These are phyloP conservation scores for Rhinichthys klamathensis DNA, from an alignment of 2,113 vertebrate genomes.

Conservation along the genomic window DNA sequence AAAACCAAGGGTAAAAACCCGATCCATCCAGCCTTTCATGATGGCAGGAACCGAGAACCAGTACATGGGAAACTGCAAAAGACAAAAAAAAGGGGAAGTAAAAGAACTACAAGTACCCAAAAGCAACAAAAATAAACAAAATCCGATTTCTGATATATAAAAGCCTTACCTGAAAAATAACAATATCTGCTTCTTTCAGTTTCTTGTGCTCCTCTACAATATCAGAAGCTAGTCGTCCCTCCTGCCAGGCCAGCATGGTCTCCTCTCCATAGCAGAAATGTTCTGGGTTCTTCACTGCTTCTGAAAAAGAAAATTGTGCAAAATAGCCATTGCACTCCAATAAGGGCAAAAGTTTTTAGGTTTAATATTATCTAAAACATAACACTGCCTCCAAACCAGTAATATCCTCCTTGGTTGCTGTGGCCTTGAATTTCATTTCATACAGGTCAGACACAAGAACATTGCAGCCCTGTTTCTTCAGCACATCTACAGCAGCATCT, in stretches of 20 bases:
- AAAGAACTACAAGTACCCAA: background rate
- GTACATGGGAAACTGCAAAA: background rate
- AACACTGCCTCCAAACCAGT: background rate
- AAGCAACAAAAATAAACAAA: background rate
- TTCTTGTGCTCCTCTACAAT: background rate
- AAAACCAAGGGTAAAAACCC: background rate
- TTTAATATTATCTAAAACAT: background rate
- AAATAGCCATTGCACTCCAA: background rate
- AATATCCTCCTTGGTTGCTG: background rate
- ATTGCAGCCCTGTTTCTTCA: background rate
- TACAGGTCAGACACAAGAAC: slow-evolving; percentile 80
- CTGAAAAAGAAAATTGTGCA: background rate
- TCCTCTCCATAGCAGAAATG: background rate
- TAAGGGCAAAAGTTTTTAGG: background rate
- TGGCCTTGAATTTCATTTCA: slow-evolving; percentile 63
- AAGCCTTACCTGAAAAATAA: background rate
- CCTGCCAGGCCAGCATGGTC: background rate
- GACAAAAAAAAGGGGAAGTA: background rate
- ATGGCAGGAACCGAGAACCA: slow-evolving; percentile 13
- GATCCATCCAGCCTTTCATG: slow-evolving; percentile 17
- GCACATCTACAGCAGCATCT: background rate
- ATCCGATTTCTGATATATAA: too few species aligned
- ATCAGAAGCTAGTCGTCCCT: background rate
- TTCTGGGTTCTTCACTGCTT: background rate
- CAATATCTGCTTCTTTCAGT: background rate